Conservation (phyloP, 2,888 invertebrate species). For the Mythimna vitellina region DNA sequence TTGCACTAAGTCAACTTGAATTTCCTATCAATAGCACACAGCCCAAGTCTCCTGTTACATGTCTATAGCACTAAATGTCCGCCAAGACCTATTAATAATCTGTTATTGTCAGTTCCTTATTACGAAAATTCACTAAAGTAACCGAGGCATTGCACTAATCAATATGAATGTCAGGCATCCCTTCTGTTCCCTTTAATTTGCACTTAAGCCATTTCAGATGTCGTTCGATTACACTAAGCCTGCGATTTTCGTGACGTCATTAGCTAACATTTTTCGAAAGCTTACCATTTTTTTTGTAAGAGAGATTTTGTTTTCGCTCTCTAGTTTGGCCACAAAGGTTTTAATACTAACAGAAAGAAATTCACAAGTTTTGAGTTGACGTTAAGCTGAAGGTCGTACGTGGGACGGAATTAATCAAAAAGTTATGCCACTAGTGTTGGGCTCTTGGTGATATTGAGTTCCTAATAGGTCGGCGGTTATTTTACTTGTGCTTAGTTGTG, state of each 20-base stretch:
- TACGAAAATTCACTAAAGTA: slow-evolving; percentile 11
- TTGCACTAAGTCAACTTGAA: neutral
- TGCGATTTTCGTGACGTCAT: slow-evolving; percentile 49
- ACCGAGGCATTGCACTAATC: slow-evolving; percentile 37
- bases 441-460: slow-evolving; percentile 39
- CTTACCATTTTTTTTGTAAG: slow-evolving; percentile 30
- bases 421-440: slow-evolving; percentile 26
- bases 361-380: slow-evolving; percentile 40
- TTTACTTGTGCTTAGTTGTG: slow-evolving; percentile 7
- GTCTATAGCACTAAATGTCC: neutral
- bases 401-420: slow-evolving; percentile 52
- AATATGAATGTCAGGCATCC: slow-evolving; percentile 38
- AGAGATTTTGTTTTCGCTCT: slow-evolving; percentile 33
- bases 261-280: slow-evolving; percentile 39
- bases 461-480: slow-evolving; percentile 17
- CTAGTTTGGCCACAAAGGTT: slow-evolving; percentile 39
- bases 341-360: slow-evolving; percentile 49
- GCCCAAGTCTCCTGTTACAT: neutral
- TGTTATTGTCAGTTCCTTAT: slow-evolving; percentile 5
- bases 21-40: neutral
- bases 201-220: slow-evolving; percentile 48
- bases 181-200: slow-evolving; percentile 46
- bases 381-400: slow-evolving; percentile 39
- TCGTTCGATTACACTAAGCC: slow-evolving; percentile 50
- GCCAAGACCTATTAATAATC: neutral